phyloP scores from a whole-genome alignment of 2,797 vertebrate genomes.

The Aulostomus chinensis region DNA sequence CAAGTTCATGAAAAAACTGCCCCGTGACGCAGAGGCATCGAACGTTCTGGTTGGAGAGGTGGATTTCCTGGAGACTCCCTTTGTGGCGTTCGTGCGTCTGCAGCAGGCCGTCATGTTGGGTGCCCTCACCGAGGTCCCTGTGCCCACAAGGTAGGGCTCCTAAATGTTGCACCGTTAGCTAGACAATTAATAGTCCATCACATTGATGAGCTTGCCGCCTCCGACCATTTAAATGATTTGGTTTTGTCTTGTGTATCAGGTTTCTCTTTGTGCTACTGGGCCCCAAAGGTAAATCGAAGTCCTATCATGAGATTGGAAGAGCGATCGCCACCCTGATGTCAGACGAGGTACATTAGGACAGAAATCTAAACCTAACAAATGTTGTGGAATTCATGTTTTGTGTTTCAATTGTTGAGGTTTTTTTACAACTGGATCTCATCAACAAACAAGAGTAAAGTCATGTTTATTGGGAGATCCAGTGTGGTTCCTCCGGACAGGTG shows the following conservation, averaged over 20 bases:
- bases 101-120: slow-evolving; percentile 96
- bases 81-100: slow-evolving; percentile 95
- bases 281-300: slow-evolving; percentile 97
- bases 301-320: slow-evolving; percentile 96
- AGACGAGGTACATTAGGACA: slow-evolving; percentile 90
- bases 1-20: slow-evolving; percentile 98
- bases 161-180: background rate
- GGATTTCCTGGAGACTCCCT: slow-evolving; percentile 92
- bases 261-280: slow-evolving; percentile 97
- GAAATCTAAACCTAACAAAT: too few species aligned
- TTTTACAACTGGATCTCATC: too few species aligned
- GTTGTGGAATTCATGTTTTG: too few species aligned
- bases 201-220: too few species aligned
- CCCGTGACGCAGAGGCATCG: slow-evolving; percentile 95
- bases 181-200: too few species aligned
- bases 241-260: slow-evolving; percentile 58
- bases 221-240: background rate
- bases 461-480: too few species aligned
- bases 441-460: too few species aligned
- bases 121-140: slow-evolving; percentile 94
- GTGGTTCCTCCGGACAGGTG: too few species aligned
- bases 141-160: slow-evolving; percentile 89
- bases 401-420: too few species aligned
- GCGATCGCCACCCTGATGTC: slow-evolving; percentile 98
- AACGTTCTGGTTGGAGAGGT: slow-evolving; percentile 97